Evolutionary conservation across 64 coral and sea anemone genomes (phyloP), one percentile per base, ranked within the genome.

Genomic region (Trachythela sp.): DNA sequence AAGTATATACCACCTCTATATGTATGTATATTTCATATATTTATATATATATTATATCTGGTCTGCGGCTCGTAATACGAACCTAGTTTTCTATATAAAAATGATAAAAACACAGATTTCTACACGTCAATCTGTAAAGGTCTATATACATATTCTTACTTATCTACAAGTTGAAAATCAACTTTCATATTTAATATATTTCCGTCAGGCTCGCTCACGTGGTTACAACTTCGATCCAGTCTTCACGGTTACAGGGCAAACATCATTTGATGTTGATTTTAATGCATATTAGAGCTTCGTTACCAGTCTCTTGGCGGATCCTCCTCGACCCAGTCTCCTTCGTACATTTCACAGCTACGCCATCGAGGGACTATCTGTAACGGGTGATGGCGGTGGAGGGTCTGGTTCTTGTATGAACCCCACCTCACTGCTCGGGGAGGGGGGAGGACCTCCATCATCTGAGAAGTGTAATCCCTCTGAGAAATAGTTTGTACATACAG

Each of bases 331-430:
- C 26, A 26, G 15, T 64, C 15, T 64, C 26, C 56, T 26, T 64
- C 20, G 20, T 64, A 17, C 11, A 45, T 6, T 6, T 45, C 18
- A 68, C 3, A 9, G 75, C 37, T 80, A 80, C 75, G 75, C 75
- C 31, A 80, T 39, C 13, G 75, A 80, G 75, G 75, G 75, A 39
- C 75, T 80, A 30, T 80, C 75, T 80, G 75, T 80, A 80, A 80
- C 75, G 33, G 75, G 75, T 80, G 75, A 80, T 17, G 75, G 75
- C 4, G 75, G 75, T 8, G 75, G 75, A 37, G 75, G 75, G 34
- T 80, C 26, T 0, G 33, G 75, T 37, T 80, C 75, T 34, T 37
- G 31, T 15, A 34, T 35, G 30, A 80, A 80, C 2, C 33, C 31
- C 31, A 35, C 37, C 37, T 80, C 75, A 18, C 75, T 80, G 75